Base-by-base conservation (phyloP, 1,140 invertebrate species). In the Tetramorium simillimum region DNA sequence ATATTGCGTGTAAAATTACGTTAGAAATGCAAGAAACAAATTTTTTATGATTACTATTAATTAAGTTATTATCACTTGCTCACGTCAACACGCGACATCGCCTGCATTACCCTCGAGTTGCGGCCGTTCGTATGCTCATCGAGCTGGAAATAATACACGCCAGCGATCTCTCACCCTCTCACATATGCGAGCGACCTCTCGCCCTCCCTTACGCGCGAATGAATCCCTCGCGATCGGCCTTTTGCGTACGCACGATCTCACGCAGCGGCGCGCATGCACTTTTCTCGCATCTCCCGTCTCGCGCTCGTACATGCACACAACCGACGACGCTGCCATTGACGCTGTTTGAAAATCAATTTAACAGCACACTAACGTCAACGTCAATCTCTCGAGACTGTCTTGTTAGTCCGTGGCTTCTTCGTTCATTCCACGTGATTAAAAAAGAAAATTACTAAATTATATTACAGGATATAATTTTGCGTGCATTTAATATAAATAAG, bases 121-220 rank as follows among this genome's bases (percentile, higher is more conserved):
- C 28, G 46, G 49, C n/a, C 46, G 62, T 43, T 80, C n/a, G 62
- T 58, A 58, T n/a, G 46, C n/a, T 40, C 28, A 81, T 81, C 63
- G 77, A 53, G n/a, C 46, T 81, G 46, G 62, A 81, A 81, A 53
- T 81, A 69, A 81, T 53, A 24, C 63, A 69, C 46, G 46, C 33
- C 33, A 16, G 16, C 33, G 33, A 81, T 81, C 46, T 69, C 77
- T 67, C 58, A 21, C 76, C 43, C 43, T 80, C 63, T 53, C 62
- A 9, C 46, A 24, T 65, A 24, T 46, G 46, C 46, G 21, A 67
- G 46, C 28, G 33, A 53, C 62, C 46, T 69, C 46, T 40, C 63
- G 46, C 28, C 46, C 46, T 69, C 43, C 7, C 77, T 80, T 67
- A 67, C 77, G n/a, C 62, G 43, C 62, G 43, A 16, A 80, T 69